Evolutionary conservation across 2,113 vertebrate species (phyloP).

Genomic region (Semicossyphus pulcher): DNA sequence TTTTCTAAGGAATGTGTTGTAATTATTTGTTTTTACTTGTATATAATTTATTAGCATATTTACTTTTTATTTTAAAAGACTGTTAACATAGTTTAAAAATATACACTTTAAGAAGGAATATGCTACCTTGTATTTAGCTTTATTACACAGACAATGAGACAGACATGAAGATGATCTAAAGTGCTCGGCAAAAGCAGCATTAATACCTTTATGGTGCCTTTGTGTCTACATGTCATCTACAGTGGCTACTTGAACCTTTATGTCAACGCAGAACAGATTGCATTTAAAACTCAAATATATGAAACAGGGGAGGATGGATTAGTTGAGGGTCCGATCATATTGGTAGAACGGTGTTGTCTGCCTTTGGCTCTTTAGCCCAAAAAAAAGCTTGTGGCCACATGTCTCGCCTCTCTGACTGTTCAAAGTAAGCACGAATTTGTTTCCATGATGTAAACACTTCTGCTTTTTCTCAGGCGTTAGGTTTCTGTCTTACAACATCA

Average conservation of each 20-base stretch:
- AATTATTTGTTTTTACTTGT: too few relatives aligned
- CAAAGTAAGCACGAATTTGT: not conserved
- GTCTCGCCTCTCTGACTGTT: conserved; percentile 6
- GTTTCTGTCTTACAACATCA: not conserved
- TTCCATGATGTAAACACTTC: conserved; percentile 43
- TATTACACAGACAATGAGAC: too few relatives aligned
- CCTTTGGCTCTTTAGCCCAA: not conserved
- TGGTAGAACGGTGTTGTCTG: accelerated
- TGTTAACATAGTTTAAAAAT: too few relatives aligned
- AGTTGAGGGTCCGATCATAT: not conserved
- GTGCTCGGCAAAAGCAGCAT: not conserved
- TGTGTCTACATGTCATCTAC: not conserved
- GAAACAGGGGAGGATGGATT: not conserved
- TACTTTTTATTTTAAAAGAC: too few relatives aligned
- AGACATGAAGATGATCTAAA: not conserved
- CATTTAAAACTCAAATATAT: too few relatives aligned
- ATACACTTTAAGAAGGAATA: too few relatives aligned
- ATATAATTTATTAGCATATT: too few relatives aligned
- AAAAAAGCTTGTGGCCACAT: not conserved
- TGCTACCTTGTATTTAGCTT: too few relatives aligned
- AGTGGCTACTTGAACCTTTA: not conserved
- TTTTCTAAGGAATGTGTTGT: too few relatives aligned
- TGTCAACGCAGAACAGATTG: too few relatives aligned
- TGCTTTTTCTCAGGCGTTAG: conserved; percentile 8
- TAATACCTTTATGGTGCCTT: not conserved